Evolutionary conservation across 2,797 vertebrate genomes (phyloP), one percentile per base, ranked within the genome.

Genomic region (Notolabrus celidotus): DNA sequence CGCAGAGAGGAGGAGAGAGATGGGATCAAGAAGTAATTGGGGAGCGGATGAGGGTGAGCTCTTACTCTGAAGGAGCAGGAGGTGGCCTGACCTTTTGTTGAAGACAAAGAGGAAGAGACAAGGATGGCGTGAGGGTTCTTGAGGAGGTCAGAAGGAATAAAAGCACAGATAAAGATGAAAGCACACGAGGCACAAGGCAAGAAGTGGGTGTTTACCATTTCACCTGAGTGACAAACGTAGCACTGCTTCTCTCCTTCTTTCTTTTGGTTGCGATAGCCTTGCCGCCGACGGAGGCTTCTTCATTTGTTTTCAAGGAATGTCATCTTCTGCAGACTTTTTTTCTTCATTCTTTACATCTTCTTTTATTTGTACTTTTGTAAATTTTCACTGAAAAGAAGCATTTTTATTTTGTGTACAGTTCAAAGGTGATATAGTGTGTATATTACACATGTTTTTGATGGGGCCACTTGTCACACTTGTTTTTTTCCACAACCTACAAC

Each of bases 341-440:
- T 56, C 57, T 42, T 71, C 77, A 20, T 65, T 53, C 43, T 88
- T 14, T 15, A 12, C 23, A 16, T 67, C 95, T 95, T 96, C 94
- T 68, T 88, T 87, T 83, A 82, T 90, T 90, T 89, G 66, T 89
- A 87, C 76, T 85, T 91, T 90, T 93, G 68, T 92, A 87, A 83
- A 87, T 80, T 83, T 86, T 83, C 70, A 82, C 84, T 83, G 63
- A 19, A 79, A 76, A 69, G 47, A 54, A 33, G 31, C 57, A 60
- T 76, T 88, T 79, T 87, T 72, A 77, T 91, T 96, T 97, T 92
- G 95, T 97, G 96, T 96, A 97, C 95, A 96, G 95, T 96, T 96
- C 92, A 93, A 95, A 96, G 93, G 92, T 92, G 94, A 86, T 95
- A 93, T 94, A 82, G 80, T 96, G 96, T 97, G 96, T 97, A 96